Percentiles rank a stretch among this genome's conserved stretches.
phyloP scores from a whole-genome alignment of 2,113 vertebrate species.

The Cavia aperea region DNA sequence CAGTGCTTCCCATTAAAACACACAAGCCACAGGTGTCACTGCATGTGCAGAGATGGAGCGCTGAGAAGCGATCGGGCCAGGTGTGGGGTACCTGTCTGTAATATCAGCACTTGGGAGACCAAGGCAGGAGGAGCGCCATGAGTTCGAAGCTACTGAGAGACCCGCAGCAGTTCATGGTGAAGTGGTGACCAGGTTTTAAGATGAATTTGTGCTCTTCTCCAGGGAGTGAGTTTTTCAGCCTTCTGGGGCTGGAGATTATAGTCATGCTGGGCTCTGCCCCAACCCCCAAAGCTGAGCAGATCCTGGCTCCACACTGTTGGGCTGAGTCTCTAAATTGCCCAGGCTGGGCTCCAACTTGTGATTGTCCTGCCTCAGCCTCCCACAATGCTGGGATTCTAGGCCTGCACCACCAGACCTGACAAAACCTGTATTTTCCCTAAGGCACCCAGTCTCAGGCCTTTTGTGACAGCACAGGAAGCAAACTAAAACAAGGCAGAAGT shows the following conservation, averaged over 20 bases:
- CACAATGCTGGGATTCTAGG: neutral
- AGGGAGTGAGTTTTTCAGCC: neutral
- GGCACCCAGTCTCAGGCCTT: neutral
- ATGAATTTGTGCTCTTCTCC: neutral
- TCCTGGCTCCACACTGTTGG: neutral
- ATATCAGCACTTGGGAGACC: neutral
- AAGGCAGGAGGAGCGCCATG: neutral
- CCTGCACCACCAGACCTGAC: no score
- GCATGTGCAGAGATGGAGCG: neutral
- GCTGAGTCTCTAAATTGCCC: neutral
- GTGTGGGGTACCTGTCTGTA: neutral
- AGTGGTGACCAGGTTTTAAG: neutral
- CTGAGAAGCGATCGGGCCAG: neutral
- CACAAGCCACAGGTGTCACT: neutral
- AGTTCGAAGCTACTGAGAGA: neutral
- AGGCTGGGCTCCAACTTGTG: neutral
- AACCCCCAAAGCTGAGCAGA: neutral
- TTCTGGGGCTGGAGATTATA: neutral
- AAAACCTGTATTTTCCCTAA: neutral
- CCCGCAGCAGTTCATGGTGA: neutral
- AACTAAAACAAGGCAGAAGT: neutral
- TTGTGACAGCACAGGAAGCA: neutral
- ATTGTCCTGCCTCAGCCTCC: neutral
- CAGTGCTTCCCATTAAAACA: neutral
- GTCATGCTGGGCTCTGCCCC: neutral